Conservation (phyloP, 2,797 vertebrate species). For the Sebastiscus tertius region DNA sequence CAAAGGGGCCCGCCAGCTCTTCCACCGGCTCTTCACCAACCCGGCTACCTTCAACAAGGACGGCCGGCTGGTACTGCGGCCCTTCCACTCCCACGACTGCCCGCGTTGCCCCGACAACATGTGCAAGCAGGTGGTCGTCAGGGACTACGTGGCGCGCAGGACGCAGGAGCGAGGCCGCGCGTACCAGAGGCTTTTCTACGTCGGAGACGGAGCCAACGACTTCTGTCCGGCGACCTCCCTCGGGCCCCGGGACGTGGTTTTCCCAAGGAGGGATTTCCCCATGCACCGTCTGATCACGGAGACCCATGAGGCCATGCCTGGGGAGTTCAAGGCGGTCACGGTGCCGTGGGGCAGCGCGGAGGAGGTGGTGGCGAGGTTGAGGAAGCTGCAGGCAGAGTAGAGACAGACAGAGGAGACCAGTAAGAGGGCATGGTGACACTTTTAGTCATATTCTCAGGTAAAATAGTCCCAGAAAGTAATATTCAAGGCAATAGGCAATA, state of each 20-base stretch:
- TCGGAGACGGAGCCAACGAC: conserved; percentile 96
- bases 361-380: conserved; percentile 88
- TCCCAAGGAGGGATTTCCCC: conserved; percentile 90
- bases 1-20: conserved; percentile 83
- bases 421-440: neutral
- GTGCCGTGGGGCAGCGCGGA: conserved; percentile 90
- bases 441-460: conserved; percentile 54
- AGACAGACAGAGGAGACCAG: neutral
- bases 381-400: conserved; percentile 84
- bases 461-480: neutral
- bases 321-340: conserved; percentile 87
- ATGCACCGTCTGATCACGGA: conserved; percentile 93
- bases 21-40: conserved; percentile 92
- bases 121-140: conserved; percentile 93
- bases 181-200: conserved; percentile 91
- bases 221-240: conserved; percentile 90
- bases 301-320: conserved; percentile 86
- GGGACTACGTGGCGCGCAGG: conserved; percentile 88
- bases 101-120: conserved; percentile 91
- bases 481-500: neutral
- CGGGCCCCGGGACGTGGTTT: conserved; percentile 86
- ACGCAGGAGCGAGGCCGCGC: conserved; percentile 85
- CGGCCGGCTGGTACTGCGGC: conserved; percentile 87
- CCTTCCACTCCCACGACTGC: conserved; percentile 94
- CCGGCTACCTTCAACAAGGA: conserved; percentile 88